phyloP scores from a whole-genome alignment of 1,140 invertebrate genomes.

The Ganaspis sp. region DNA sequence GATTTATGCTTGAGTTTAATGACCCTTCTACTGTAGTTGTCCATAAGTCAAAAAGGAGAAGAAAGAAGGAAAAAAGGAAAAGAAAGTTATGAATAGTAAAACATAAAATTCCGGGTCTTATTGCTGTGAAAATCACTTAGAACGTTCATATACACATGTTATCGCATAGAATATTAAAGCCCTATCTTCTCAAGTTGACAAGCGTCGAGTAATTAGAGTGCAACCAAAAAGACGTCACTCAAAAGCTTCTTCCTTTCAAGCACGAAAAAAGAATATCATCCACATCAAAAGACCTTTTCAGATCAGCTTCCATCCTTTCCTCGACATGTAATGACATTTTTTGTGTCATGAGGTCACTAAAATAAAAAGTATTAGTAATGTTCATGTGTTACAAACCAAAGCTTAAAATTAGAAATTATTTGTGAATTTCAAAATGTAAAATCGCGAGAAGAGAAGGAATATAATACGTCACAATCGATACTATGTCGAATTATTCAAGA shows the following conservation, averaged over 20 bases:
- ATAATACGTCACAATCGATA: no score
- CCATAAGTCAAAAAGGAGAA: no score
- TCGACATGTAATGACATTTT: no score
- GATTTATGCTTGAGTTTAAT: no score
- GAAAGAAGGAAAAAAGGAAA: neutral
- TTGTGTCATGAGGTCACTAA: no score
- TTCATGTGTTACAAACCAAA: no score
- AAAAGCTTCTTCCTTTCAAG: neutral
- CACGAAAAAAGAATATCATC: constrained; percentile 9
- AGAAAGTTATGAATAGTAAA: neutral
- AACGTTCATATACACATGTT: neutral
- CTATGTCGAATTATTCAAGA: no score
- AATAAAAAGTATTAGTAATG: no score
- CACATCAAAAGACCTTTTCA: constrained; percentile 4
- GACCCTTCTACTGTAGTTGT: no score
- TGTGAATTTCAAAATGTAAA: no score
- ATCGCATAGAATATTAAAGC: neutral
- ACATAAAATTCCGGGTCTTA: neutral
- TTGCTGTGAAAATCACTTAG: neutral
- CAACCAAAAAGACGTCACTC: constrained; percentile 3
- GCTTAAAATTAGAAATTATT: no score
- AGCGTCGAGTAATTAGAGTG: constrained; percentile 20
- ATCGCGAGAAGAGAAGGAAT: no score
- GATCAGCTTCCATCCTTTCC: neutral
- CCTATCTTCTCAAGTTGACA: neutral